Conservation (phyloP, 1,140 invertebrate genomes). For the Nasonia vitripennis region DNA sequence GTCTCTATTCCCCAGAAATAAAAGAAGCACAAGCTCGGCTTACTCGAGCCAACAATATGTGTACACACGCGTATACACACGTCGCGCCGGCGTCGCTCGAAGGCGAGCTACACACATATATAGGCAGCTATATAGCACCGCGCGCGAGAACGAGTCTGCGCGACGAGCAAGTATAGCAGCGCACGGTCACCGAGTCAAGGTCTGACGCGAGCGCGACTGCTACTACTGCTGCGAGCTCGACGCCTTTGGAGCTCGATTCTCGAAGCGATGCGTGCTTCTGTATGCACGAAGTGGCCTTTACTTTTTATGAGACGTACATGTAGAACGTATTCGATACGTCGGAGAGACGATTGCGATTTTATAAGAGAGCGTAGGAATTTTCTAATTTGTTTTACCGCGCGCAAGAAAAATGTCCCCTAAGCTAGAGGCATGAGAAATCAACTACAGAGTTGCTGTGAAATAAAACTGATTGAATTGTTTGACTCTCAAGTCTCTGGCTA, state of each 20-base stretch:
- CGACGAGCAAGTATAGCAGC: slow-evolving; percentile 5
- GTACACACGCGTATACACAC: background rate
- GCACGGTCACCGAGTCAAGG: slow-evolving; percentile 68
- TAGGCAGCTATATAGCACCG: background rate
- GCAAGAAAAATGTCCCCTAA: too few relatives aligned
- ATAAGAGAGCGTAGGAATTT: too few relatives aligned
- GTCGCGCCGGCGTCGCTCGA: background rate
- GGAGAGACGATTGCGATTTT: too few relatives aligned
- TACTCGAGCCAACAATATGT: background rate
- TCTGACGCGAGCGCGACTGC: slow-evolving; percentile 49
- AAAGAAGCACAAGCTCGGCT: background rate
- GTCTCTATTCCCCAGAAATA: background rate
- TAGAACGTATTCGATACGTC: too few relatives aligned
- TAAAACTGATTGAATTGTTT: too few relatives aligned
- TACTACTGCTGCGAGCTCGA: background rate
- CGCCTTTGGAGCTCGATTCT: background rate
- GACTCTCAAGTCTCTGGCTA: too few relatives aligned
- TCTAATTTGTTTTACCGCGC: too few relatives aligned
- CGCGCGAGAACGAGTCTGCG: slow-evolving; percentile 51
- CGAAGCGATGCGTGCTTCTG: background rate
- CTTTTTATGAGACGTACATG: too few relatives aligned
- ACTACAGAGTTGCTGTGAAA: too few relatives aligned
- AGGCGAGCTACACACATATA: background rate
- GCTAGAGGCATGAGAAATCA: too few relatives aligned
- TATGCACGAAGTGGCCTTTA: too few relatives aligned